These are phyloP conservation scores for Labia minor DNA, from an alignment of 2,888 invertebrate genomes.

Conservation along the genomic window DNA sequence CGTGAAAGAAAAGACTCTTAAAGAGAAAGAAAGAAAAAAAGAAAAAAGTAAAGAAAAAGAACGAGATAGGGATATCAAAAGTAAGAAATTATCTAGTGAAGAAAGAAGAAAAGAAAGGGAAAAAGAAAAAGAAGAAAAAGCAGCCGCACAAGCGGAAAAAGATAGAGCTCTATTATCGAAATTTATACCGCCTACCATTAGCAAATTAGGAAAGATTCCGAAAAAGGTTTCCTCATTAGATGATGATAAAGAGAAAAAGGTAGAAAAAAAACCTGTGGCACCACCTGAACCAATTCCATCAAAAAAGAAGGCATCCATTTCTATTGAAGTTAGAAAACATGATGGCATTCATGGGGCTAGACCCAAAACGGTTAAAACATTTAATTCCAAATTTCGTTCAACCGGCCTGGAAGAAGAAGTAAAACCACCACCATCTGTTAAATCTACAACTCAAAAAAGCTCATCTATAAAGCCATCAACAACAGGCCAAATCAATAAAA, in stretches of 20 bases:
- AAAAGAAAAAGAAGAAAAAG: constrained; percentile 36
- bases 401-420: constrained; percentile 81
- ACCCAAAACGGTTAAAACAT: constrained; percentile 85
- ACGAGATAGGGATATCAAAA: constrained; percentile 15
- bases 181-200: constrained; percentile 52
- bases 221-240: constrained; percentile 47
- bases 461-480: constrained; percentile 37
- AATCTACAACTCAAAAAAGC: constrained; percentile 37
- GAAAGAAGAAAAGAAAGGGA: constrained; percentile 37
- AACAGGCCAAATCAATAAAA: constrained; percentile 18
- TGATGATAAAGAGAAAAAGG: constrained; percentile 21
- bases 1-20: constrained; percentile 28
- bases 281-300: constrained; percentile 26
- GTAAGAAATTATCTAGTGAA: constrained; percentile 20
- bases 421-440: constrained; percentile 66
- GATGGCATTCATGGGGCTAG: constrained; percentile 37
- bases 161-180: constrained; percentile 58
- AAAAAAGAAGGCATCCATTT: constrained; percentile 61
- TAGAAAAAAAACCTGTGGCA: constrained; percentile 23
- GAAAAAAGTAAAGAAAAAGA: constrained; percentile 32
- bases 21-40: constrained; percentile 28
- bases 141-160: constrained; percentile 47
- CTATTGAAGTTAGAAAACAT: constrained; percentile 66
- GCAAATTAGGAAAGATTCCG: constrained; percentile 68
- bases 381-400: constrained; percentile 81